A percentile compares a stretch with the other conserved stretches of the same genome.
phyloP scores from a whole-genome alignment of 2,113 vertebrate genomes.

The Pelecanus crispus region DNA sequence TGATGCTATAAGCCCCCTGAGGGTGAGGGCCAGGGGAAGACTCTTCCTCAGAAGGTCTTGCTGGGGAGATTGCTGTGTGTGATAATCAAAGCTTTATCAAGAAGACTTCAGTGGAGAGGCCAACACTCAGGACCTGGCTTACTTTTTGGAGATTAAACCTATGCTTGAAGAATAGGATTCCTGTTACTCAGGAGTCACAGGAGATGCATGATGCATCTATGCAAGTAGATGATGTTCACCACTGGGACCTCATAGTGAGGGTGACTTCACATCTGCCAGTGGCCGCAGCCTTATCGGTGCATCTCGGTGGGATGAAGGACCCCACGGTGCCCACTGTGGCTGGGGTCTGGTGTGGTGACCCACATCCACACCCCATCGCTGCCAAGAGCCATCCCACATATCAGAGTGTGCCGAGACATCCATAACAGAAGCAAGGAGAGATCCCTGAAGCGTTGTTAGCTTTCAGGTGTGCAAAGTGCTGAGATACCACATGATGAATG shows the following conservation, averaged over 20 bases:
- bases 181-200: not conserved
- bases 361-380: not conserved
- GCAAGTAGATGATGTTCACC: not conserved
- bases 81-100: not conserved
- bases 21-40: not conserved
- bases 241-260: not conserved
- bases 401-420: not conserved
- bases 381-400: not conserved
- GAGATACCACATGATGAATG: not conserved
- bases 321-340: fast-evolving
- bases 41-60: not conserved
- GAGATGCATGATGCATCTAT: not conserved
- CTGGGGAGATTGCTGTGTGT: not conserved
- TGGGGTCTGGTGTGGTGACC: not conserved
- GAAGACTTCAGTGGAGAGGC: not conserved
- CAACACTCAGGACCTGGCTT: not conserved
- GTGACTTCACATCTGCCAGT: not conserved
- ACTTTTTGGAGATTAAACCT: not conserved
- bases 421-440: not conserved
- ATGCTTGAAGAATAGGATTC: not conserved
- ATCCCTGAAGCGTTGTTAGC: not conserved
- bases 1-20: not conserved
- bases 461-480: not conserved
- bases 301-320: not conserved
- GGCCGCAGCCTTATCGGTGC: not conserved